phyloP scores from a whole-genome alignment of 2,113 vertebrate species.

The Pterophyllum scalare region DNA sequence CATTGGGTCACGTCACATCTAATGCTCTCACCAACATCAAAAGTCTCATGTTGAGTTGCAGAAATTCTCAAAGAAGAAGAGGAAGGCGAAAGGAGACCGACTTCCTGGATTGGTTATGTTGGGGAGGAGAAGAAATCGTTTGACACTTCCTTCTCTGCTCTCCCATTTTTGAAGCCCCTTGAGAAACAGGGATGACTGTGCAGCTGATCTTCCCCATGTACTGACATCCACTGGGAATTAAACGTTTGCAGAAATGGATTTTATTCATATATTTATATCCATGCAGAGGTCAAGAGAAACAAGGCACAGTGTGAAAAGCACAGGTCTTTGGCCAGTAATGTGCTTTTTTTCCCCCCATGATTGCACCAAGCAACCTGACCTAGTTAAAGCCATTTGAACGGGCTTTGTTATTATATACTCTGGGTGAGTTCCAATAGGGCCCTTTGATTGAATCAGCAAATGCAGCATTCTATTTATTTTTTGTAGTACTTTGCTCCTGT shows the following conservation, averaged over 20 bases:
- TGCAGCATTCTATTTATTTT: not conserved
- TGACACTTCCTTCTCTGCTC: slow-evolving; percentile 55
- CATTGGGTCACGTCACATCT: slow-evolving; percentile 67
- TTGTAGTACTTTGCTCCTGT: not conserved
- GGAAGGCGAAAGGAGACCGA: slow-evolving; percentile 28
- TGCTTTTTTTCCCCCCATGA: slow-evolving; percentile 53
- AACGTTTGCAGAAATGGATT: slow-evolving; percentile 24
- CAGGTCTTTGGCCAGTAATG: slow-evolving; percentile 28
- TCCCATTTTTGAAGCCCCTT: slow-evolving; percentile 27
- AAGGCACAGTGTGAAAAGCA: slow-evolving; percentile 31
- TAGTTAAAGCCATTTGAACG: slow-evolving; percentile 66
- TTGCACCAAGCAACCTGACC: slow-evolving; percentile 63
- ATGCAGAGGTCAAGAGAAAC: slow-evolving; percentile 43
- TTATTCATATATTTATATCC: slow-evolving; percentile 45
- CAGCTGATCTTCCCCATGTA: slow-evolving; percentile 31
- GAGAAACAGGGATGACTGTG: not conserved
- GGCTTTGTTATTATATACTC: slow-evolving; percentile 22
- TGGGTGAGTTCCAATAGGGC: not conserved
- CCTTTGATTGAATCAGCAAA: slow-evolving; percentile 12
- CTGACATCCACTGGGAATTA: slow-evolving; percentile 34
- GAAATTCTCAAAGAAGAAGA: slow-evolving; percentile 50
- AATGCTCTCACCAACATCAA: slow-evolving; percentile 64
- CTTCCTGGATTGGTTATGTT: slow-evolving; percentile 57
- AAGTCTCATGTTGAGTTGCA: slow-evolving; percentile 64
- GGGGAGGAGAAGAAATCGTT: slow-evolving; percentile 48